Evolutionary conservation across 2,888 invertebrate genomes (phyloP), one percentile per base, ranked within the genome.

Genomic region (Scaptomyza reducta): DNA sequence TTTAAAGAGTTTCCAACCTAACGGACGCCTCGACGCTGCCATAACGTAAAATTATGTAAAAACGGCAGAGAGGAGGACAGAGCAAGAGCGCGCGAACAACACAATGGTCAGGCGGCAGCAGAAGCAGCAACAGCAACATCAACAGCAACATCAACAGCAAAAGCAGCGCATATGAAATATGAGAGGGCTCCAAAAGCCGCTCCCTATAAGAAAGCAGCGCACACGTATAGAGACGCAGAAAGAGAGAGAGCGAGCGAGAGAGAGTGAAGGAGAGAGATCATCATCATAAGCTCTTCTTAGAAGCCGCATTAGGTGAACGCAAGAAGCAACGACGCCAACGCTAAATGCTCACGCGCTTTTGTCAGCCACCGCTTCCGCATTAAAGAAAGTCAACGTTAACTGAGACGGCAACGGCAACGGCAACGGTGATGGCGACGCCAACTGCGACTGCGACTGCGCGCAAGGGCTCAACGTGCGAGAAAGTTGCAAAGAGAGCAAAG

Each of bases 1-100:
- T 92, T 92, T 92, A 92, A 92, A 90, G 91, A 91, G 89, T 91
- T 89, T 90, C 81, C 80, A 85, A 85, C 70, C 77, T 82, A 79
- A 79, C 82, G 82, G 73, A 79, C 70, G 81, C 81, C 70, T 73
- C 73, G 80, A 62, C 56, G 74, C 82, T 70, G 35, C 77, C 76
- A 82, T 85, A 82, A 79, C 83, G 83, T 77, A 70, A 80, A 79
- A 87, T 88, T 87, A 89, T 81, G 81, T 88, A 84, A 85, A 84
- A 79, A 70, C 62, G 70, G 35, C 51, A 56, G 47, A 55, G 41
- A 51, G 47, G 53, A 6, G 38, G n/a, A 61, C 70, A 54, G 49
- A 35, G n/a, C 27, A 22, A 59, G 56, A 45, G 40, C 56, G 62
- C 74, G 56, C 70, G 50, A 56, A 66, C 40, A 40, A 46, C 46